Percentiles rank a stretch among this genome's conserved stretches.
phyloP scores from a whole-genome alignment of 2,113 vertebrate species.

The Archocentrus centrarchus region DNA sequence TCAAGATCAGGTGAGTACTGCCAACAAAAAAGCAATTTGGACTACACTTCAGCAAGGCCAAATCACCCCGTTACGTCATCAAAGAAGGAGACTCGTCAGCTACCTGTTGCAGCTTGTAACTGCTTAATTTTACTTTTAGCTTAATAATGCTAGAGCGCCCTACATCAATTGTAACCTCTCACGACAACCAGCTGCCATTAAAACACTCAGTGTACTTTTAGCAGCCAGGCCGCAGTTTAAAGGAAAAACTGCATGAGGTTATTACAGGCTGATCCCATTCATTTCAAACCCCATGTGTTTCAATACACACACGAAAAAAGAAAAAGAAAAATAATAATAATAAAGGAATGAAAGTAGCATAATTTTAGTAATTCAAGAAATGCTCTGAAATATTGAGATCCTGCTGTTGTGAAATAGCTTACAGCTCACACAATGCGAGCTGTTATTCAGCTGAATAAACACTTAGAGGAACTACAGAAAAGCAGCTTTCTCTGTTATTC shows the following conservation, averaged over 20 bases:
- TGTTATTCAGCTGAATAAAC: background rate
- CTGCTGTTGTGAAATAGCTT: background rate
- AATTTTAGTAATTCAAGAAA: background rate
- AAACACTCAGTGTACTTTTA: background rate
- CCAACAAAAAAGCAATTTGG: background rate
- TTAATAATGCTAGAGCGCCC: background rate
- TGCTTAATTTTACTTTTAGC: background rate
- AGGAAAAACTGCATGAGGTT: background rate
- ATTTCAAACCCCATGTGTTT: background rate
- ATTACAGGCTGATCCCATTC: background rate
- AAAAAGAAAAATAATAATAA: background rate
- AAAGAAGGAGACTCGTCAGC: background rate
- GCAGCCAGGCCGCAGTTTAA: background rate
- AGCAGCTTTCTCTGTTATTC: background rate
- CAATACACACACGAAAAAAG: background rate
- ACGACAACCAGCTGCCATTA: background rate
- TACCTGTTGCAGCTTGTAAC: constrained; percentile 6
- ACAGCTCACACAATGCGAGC: background rate
- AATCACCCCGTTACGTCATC: background rate
- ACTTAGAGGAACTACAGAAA: background rate
- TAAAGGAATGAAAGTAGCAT: background rate
- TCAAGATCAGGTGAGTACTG: background rate
- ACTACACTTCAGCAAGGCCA: background rate
- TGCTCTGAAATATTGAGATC: rapidly evolving
- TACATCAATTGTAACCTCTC: background rate